Evolutionary conservation across 1,140 invertebrate species (phyloP), one percentile per base, ranked within the genome.

Genomic region (Bathynomus jamesi): DNA sequence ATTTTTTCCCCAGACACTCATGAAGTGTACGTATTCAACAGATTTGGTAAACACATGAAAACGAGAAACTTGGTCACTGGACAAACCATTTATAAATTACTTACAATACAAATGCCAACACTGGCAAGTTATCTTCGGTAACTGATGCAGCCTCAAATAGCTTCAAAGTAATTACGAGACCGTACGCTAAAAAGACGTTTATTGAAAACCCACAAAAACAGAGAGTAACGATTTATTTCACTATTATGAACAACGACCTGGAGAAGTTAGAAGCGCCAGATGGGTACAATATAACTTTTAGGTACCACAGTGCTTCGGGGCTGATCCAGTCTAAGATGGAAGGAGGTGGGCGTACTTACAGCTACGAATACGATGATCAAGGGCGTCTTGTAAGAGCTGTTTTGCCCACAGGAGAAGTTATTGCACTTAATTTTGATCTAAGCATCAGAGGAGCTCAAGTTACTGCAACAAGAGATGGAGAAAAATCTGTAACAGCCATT

Each of bases 351-450:
- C 85, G 93, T 67, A 93, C 92, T 63, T 96, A 93, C 79, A 91
- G 95, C 3, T 99, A 97, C 81, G 91, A 93, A 80, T 99, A 97
- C 79, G 94, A 98, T 80, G 91, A 93, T 79, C 96, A 96, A 81
- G 95, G 95, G 8, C 87, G 95, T 75, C 83, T 98, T 0, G 92
- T 90, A 2, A 90, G 89, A 5, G 92, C 94, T 1, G 91, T 96
- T 0, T 94, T 93, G 4, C 95, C 95, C 0, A 97, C 94, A 25
- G 95, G 94, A 0, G 89, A 92, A 83, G 88, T 94, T 3, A 91
- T 94, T 46, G 89, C 88, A 62, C 81, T 96, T 0, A 89, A 88
- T 0, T 95, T 95, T 79, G 93, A 95, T 82, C 83, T 95, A 17
- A 94, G 91, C 79, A 82, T 92, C 0, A 92, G 93, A 83, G 93